These are phyloP conservation scores for Synodontis membranacea DNA, from an alignment of 2,113 vertebrate species.

Conservation along the genomic window DNA sequence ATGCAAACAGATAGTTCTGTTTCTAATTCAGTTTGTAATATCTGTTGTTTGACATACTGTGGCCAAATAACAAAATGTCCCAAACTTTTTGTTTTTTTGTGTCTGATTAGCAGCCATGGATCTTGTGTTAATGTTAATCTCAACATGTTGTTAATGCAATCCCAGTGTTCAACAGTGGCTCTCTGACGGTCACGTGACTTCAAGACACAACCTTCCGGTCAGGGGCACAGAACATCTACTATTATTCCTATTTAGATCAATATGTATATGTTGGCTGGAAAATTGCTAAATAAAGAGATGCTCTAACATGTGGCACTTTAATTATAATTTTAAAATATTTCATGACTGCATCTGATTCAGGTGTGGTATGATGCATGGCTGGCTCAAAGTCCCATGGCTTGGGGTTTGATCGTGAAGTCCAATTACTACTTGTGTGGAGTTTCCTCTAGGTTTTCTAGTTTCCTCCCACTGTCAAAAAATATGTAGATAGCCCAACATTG, in stretches of 20 bases:
- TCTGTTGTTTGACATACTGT: background rate
- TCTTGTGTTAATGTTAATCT: background rate
- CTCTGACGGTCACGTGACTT: background rate
- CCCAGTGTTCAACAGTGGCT: background rate
- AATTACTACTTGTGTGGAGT: background rate
- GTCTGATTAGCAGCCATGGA: background rate
- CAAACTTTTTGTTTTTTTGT: background rate
- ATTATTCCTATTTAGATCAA: background rate
- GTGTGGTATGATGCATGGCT: background rate
- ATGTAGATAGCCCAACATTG: background rate
- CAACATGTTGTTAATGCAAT: background rate
- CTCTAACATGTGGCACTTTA: background rate
- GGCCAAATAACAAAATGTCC: background rate
- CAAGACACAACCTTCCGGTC: background rate
- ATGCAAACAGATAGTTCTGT: constrained; percentile 63
- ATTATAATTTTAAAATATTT: no score
- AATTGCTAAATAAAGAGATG: background rate
- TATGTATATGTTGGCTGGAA: background rate
- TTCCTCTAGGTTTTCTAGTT: background rate
- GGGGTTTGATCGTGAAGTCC: background rate
- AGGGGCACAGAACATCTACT: no score
- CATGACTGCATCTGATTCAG: background rate
- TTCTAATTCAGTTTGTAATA: background rate
- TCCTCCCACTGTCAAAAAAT: background rate
- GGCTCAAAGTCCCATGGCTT: background rate